Evolutionary conservation across 2,888 invertebrate species (phyloP).

Genomic region (Junonia oenone): DNA sequence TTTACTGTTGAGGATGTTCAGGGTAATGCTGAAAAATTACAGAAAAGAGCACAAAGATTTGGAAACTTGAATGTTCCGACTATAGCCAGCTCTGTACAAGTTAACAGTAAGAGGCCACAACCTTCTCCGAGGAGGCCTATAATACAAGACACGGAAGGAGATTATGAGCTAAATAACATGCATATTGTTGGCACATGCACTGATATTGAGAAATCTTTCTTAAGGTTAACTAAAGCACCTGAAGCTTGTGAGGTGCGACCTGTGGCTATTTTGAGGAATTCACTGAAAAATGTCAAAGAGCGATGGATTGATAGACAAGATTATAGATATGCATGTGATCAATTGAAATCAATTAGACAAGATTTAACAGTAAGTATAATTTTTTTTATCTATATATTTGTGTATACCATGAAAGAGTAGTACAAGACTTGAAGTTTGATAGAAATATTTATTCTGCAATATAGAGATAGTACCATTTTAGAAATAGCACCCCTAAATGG

Average conservation of each 20-base stretch:
- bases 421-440: no score
- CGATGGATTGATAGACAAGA: conserved; percentile 95
- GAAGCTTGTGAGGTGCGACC: conserved; percentile 95
- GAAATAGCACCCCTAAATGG: no score
- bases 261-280: conserved; percentile 88
- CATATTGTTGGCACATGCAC: conserved; percentile 96
- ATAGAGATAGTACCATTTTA: no score
- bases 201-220: conserved; percentile 97
- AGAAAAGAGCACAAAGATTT: conserved; percentile 95
- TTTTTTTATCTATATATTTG: no score
- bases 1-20: conserved; percentile 84
- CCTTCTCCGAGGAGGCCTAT: conserved; percentile 51
- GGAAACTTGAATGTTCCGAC: conserved; percentile 72
- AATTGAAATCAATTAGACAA: conserved; percentile 98
- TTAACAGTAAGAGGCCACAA: conserved; percentile 50
- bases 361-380: conserved; percentile 95
- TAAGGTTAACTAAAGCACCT: conserved; percentile 97
- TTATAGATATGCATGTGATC: conserved; percentile 98
- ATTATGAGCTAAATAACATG: conserved; percentile 91
- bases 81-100: conserved; percentile 67
- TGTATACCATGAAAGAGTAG: no score
- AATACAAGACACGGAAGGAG: conserved; percentile 82
- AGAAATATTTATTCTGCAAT: no score
- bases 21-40: conserved; percentile 87
- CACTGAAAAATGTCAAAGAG: conserved; percentile 93